Evolutionary conservation across 1,140 invertebrate genomes (phyloP).

Genomic region (Onthophagus taurus): DNA sequence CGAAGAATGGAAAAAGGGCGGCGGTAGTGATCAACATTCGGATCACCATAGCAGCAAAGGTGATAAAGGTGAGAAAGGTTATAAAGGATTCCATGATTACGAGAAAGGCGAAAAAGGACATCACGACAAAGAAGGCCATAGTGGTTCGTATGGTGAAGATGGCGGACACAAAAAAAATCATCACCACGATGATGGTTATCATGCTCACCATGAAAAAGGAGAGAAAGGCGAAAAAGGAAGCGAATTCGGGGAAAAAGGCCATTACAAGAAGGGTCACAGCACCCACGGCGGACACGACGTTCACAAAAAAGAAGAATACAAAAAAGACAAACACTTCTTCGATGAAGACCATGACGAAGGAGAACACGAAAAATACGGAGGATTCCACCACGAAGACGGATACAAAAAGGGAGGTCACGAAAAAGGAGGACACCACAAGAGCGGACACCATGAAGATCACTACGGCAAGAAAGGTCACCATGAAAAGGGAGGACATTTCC

Average conservation of each 20-base stretch:
- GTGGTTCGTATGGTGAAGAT: slow-evolving; percentile 48
- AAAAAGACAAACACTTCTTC: slow-evolving; percentile 56
- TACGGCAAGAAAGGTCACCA: slow-evolving; percentile 46
- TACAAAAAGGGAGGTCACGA: slow-evolving; percentile 44
- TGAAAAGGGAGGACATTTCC: slow-evolving; percentile 45
- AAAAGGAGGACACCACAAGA: slow-evolving; percentile 47
- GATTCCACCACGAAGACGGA: slow-evolving; percentile 39
- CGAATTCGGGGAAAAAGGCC: slow-evolving; percentile 46
- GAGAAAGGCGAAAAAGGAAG: slow-evolving; percentile 49
- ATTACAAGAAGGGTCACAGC: slow-evolving; percentile 48
- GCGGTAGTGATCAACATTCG: slow-evolving; percentile 6
- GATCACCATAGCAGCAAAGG: slow-evolving; percentile 9
- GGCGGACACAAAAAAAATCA: slow-evolving; percentile 52
- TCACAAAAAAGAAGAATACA: slow-evolving; percentile 56
- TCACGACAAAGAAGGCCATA: slow-evolving; percentile 50
- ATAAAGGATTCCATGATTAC: slow-evolving; percentile 44
- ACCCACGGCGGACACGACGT: slow-evolving; percentile 52
- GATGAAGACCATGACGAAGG: slow-evolving; percentile 49
- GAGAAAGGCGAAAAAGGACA: slow-evolving; percentile 53
- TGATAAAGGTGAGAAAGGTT: slow-evolving; percentile 25
- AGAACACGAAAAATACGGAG: slow-evolving; percentile 46
- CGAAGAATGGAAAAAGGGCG: slow-evolving; percentile 7
- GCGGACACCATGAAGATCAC: slow-evolving; percentile 43
- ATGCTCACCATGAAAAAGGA: slow-evolving; percentile 49
- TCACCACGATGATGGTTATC: slow-evolving; percentile 51